Conservation (phyloP, 2,113 vertebrate genomes). For the Craseonycteris thonglongyai region DNA sequence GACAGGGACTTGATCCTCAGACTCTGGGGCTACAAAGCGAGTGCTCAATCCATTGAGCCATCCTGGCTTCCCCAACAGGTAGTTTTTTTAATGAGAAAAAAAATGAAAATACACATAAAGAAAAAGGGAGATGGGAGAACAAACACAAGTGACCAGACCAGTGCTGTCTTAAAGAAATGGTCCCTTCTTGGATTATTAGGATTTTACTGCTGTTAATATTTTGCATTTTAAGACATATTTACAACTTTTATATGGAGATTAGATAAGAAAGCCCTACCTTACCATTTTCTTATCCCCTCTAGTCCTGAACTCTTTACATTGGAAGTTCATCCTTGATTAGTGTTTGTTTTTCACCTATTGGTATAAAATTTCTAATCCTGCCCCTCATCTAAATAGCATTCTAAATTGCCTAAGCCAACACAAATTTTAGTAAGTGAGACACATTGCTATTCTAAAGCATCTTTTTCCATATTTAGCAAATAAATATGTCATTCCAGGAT, state of each 20-base stretch:
- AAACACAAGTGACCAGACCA: not conserved
- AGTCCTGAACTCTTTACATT: not conserved
- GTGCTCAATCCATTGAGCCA: too few relatives aligned
- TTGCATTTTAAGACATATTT: not conserved
- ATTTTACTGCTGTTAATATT: not conserved
- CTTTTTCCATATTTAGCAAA: not conserved
- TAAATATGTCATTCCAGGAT: not conserved
- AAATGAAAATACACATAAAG: too few relatives aligned
- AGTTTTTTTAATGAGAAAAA: too few relatives aligned
- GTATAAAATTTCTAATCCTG: not conserved
- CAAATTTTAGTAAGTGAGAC: not conserved
- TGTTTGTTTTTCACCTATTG: not conserved
- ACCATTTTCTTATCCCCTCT: not conserved
- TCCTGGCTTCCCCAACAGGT: too few relatives aligned
- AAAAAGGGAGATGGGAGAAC: not conserved
- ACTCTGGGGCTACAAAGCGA: too few relatives aligned
- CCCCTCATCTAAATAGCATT: not conserved
- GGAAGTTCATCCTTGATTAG: not conserved
- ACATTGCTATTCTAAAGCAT: not conserved
- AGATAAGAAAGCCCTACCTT: not conserved
- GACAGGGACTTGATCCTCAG: too few relatives aligned
- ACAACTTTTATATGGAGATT: not conserved
- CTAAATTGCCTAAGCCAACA: not conserved
- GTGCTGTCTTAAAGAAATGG: not conserved
- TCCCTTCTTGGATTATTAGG: not conserved